phyloP scores from a whole-genome alignment of 2,888 invertebrate genomes.

The Volucella inflata region DNA sequence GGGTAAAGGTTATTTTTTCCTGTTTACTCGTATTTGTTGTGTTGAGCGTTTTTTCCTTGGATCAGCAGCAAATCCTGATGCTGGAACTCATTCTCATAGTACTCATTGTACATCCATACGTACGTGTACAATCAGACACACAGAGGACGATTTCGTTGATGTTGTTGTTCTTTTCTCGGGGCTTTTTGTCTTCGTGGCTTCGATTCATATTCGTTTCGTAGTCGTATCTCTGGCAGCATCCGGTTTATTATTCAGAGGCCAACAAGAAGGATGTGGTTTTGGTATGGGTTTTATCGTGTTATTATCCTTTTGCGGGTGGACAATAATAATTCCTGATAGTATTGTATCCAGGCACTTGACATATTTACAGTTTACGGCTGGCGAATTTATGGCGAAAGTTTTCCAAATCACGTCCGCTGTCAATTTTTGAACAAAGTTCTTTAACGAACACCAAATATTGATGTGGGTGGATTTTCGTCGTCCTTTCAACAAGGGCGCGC shows the following conservation, averaged over 20 bases:
- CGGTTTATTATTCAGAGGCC: constrained; percentile 30
- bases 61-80: constrained; percentile 38
- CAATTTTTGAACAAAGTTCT: constrained; percentile 66
- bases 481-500: constrained; percentile 1
- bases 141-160: not conserved
- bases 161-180: constrained; percentile 25
- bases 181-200: constrained; percentile 22
- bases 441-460: not conserved
- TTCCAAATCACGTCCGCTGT: constrained; percentile 71
- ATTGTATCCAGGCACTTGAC: constrained; percentile 57
- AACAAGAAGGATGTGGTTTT: constrained; percentile 49
- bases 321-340: constrained; percentile 61
- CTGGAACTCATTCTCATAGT: constrained; percentile 48
- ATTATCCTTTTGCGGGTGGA: constrained; percentile 63
- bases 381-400: constrained; percentile 64
- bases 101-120: constrained; percentile 37
- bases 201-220: not conserved
- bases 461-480: constrained; percentile 8
- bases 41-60: constrained; percentile 51
- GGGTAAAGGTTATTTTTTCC: constrained; percentile 54
- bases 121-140: constrained; percentile 25
- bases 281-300: constrained; percentile 49
- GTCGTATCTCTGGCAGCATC: constrained; percentile 23
- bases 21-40: constrained; percentile 61
- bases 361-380: constrained; percentile 59